phyloP scores from a whole-genome alignment of 2,888 invertebrate species.

The Willowsia nigromaculata region DNA sequence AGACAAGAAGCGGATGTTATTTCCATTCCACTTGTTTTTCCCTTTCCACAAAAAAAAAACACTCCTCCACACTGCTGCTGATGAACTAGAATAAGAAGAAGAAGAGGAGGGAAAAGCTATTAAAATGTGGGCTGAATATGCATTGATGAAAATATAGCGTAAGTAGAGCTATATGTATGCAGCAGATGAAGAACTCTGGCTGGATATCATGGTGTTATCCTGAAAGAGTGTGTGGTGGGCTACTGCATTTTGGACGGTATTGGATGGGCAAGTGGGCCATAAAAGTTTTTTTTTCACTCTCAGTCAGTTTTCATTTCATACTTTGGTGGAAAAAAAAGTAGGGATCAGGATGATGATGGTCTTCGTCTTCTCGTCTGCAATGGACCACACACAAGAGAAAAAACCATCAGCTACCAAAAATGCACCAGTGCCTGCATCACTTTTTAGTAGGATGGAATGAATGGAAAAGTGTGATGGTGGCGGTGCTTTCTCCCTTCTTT shows the following conservation, averaged over 20 bases:
- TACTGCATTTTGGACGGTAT: constrained; percentile 36
- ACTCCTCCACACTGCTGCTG: neutral
- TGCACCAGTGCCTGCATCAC: neutral
- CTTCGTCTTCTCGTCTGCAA: neutral
- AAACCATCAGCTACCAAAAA: constrained; percentile 31
- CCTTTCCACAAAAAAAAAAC: neutral
- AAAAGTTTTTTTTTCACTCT: constrained; percentile 38
- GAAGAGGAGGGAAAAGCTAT: constrained; percentile 39
- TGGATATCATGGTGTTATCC: neutral
- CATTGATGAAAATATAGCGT: constrained; percentile 47
- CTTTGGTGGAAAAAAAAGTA: neutral
- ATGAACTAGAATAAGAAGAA: constrained; percentile 28
- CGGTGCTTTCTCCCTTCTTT: neutral
- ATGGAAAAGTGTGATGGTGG: neutral
- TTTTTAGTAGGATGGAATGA: neutral
- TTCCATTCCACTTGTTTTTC: constrained; percentile 43
- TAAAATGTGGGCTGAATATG: constrained; percentile 49
- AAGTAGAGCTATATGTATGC: constrained; percentile 54
- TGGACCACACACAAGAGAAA: neutral
- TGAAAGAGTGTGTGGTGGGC: neutral
- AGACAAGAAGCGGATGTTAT: constrained; percentile 52
- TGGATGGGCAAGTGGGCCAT: constrained; percentile 52
- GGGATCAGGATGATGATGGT: neutral
- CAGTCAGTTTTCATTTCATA: constrained; percentile 43
- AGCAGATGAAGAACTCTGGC: constrained; percentile 18